phyloP scores from a whole-genome alignment of 1,140 invertebrate genomes.

The Wasmannia auropunctata region DNA sequence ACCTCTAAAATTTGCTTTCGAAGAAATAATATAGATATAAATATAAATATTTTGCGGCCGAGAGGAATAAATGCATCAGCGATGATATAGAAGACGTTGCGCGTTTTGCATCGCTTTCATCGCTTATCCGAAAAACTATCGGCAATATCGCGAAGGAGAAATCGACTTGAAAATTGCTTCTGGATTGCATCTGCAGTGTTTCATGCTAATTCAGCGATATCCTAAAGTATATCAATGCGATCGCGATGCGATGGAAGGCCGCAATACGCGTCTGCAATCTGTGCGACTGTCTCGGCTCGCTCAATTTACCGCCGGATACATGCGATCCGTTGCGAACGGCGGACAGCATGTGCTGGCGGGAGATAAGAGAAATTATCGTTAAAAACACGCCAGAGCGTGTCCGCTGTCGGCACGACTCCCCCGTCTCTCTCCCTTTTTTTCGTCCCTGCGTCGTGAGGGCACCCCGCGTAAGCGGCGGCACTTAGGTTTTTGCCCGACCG shows the following conservation, averaged over 20 bases:
- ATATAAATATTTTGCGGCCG: background rate
- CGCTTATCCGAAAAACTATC: background rate
- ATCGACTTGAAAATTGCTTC: background rate
- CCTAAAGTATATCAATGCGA: background rate
- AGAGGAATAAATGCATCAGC: background rate
- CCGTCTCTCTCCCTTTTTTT: slow-evolving; percentile 38
- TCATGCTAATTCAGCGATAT: slow-evolving; percentile 31
- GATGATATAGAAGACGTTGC: background rate
- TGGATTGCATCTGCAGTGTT: background rate
- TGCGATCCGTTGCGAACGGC: slow-evolving; percentile 58
- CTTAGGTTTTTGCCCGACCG: slow-evolving; percentile 64
- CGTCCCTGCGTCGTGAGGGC: slow-evolving; percentile 41
- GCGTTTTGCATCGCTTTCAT: background rate
- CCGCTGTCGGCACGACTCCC: slow-evolving; percentile 38
- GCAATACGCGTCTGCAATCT: slow-evolving; percentile 39
- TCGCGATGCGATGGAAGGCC: slow-evolving; percentile 19
- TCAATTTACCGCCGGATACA: slow-evolving; percentile 67
- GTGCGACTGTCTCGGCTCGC: slow-evolving; percentile 62
- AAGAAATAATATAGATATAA: background rate
- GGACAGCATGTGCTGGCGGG: slow-evolving; percentile 67
- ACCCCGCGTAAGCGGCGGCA: slow-evolving; percentile 58
- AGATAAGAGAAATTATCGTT: slow-evolving; percentile 74
- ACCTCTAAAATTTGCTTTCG: background rate
- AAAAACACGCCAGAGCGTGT: slow-evolving; percentile 70
- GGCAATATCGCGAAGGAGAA: background rate